Percentiles rank a stretch among this genome's conserved stretches.
phyloP scores from a whole-genome alignment of 2,113 vertebrate species.

The Oncorhynchus clarkii region DNA sequence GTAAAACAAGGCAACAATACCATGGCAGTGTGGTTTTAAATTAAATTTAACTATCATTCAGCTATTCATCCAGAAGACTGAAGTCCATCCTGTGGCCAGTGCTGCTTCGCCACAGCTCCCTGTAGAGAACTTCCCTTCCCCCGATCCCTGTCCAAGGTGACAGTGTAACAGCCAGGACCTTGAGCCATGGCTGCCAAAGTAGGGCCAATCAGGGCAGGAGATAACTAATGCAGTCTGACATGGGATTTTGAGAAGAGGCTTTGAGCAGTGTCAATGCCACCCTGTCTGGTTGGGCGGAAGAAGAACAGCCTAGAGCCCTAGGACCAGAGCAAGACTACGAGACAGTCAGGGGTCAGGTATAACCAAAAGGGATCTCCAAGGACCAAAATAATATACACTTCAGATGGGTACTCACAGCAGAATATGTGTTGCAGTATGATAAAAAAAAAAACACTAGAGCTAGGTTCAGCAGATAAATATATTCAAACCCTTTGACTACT shows the following conservation, averaged over 20 bases:
- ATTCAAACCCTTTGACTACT: neutral
- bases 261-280: neutral
- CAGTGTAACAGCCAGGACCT: neutral
- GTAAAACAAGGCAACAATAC: too few relatives aligned
- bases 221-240: slow-evolving; percentile 16
- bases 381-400: too few relatives aligned
- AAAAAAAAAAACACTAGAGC: neutral
- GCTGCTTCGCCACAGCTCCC: neutral
- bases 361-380: too few relatives aligned
- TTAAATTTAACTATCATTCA: too few relatives aligned
- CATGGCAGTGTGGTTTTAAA: too few relatives aligned
- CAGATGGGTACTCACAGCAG: neutral
- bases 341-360: neutral
- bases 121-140: neutral
- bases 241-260: neutral
- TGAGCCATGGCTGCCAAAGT: neutral
- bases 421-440: neutral
- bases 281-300: neutral
- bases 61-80: neutral
- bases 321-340: neutral
- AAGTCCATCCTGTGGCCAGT: too few relatives aligned
- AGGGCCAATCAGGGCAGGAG: neutral
- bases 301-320: neutral
- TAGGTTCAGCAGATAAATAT: neutral
- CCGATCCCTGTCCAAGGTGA: neutral